Evolutionary conservation across 2,113 vertebrate genomes (phyloP).

Genomic region (Elgaria multicarinata): DNA sequence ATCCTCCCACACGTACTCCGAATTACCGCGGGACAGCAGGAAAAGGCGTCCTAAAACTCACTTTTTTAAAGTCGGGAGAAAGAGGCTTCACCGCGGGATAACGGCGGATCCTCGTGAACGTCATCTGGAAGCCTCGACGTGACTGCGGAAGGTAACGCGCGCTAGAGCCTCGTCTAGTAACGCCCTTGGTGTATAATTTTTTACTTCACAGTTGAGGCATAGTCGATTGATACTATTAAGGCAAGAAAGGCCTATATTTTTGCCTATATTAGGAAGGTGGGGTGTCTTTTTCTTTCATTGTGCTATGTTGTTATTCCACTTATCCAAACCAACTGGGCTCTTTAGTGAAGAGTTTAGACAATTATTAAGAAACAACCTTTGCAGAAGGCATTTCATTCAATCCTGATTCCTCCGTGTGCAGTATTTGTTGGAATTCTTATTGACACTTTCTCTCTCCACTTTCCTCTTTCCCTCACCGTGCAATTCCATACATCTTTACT

Average conservation of each 20-base stretch:
- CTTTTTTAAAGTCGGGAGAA: no score
- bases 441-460: not conserved
- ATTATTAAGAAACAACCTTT: not conserved
- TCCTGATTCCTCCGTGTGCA: not conserved
- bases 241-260: not conserved
- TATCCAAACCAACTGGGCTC: not conserved
- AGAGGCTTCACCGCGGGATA: no score
- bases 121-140: no score
- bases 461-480: not conserved
- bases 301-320: not conserved
- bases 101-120: no score
- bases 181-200: no score
- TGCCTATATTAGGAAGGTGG: not conserved
- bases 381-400: not conserved
- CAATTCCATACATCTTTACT: not conserved
- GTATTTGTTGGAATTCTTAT: not conserved
- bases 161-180: no score
- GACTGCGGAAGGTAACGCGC: no score
- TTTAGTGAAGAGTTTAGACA: not conserved
- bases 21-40: no score
- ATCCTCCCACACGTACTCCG: no score
- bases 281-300: not conserved
- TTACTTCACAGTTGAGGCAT: no score
- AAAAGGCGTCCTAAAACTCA: no score
- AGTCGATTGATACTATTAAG: not conserved